Percentiles rank a stretch among this genome's conserved stretches.
Evolutionary conservation across 2,797 vertebrate genomes (phyloP).

Genomic region (Danionella dracula): DNA sequence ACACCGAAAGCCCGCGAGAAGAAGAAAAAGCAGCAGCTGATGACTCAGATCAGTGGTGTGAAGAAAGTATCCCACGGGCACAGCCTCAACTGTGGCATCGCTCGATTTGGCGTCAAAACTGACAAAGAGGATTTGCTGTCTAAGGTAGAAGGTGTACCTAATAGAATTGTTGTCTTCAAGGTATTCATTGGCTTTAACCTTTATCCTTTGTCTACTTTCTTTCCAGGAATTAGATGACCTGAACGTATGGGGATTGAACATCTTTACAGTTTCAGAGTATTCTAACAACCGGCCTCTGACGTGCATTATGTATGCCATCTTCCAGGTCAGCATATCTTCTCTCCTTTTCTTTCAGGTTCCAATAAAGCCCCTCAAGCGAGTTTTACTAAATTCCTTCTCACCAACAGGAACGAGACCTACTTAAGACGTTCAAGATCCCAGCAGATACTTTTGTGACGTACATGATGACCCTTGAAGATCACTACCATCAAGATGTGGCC

Average conservation of each 20-base stretch:
- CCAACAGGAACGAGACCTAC: slow-evolving; percentile 85
- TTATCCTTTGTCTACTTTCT: background rate
- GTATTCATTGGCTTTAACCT: background rate
- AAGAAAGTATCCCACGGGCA: slow-evolving; percentile 94
- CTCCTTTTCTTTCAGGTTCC: too few relatives aligned
- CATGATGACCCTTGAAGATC: slow-evolving; percentile 97
- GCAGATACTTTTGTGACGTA: slow-evolving; percentile 91
- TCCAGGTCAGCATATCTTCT: slow-evolving; percentile 81
- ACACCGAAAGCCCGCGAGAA: slow-evolving; percentile 93
- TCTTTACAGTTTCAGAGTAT: slow-evolving; percentile 91
- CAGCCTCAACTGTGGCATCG: slow-evolving; percentile 86
- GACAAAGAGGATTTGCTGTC: slow-evolving; percentile 93
- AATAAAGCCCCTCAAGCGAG: too few relatives aligned
- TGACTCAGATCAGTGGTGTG: slow-evolving; percentile 97
- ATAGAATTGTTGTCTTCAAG: background rate
- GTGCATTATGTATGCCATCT: slow-evolving; percentile 98
- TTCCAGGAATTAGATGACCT: slow-evolving; percentile 89
- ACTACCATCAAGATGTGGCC: slow-evolving; percentile 94
- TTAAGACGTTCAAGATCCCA: slow-evolving; percentile 95
- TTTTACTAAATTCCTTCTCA: background rate
- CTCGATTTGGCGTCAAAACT: slow-evolving; percentile 91
- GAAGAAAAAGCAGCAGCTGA: slow-evolving; percentile 93
- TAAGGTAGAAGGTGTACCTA: slow-evolving; percentile 67
- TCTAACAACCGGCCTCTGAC: slow-evolving; percentile 90
- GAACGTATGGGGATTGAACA: slow-evolving; percentile 98